Base-by-base conservation (phyloP, 2,888 invertebrate genomes). In the Trachelus tabidus region DNA sequence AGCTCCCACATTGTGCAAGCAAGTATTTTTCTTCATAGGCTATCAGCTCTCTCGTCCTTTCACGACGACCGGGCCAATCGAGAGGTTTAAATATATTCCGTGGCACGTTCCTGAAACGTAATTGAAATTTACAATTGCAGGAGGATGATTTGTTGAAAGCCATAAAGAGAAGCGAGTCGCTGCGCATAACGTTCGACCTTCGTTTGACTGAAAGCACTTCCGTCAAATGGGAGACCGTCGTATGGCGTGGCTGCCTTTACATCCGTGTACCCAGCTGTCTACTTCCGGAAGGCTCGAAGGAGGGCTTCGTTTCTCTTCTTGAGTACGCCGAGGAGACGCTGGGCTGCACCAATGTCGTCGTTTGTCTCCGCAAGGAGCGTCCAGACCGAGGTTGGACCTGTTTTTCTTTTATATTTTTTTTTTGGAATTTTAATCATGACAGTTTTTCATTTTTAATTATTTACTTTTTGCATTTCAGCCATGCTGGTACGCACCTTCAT, bases 321-420 rank as follows among this genome's bases (percentile, higher is more conserved):
- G 99, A 99, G 93, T 98, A 98, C 90, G 98, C 98, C 77, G 99
- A 99, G 92, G 98, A 99, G 90, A 95, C 96, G 83, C 94, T 99
- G 77, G 95, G 95, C 82, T 97, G 97, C 91, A 94, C 94, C 85
- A 95, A 96, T 90, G 96, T 97, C 88, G 93, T 96, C 84, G 94
- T 96, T 90, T 97, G 96, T 92, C 95, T 98, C 91, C 94, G 95
- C 85, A 97, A 97, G 92, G 95, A 96, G 89, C 95, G 97, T 77
- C 92, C 94, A 75, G 98, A 98, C 90, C 95, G 97, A 92, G 93
- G 94, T 69, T 9, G 4, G 0, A 15, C 6, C 6, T 1, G 40
- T 84, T 87, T 85, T 79, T 80, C 78, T 77, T 34, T 69, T 80
- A 81, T 75, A 73, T 78, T 77, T 77, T 78, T 40, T 56, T 12